Conservation (phyloP, 1,140 invertebrate genomes). For the Diorhabda carinulata region DNA sequence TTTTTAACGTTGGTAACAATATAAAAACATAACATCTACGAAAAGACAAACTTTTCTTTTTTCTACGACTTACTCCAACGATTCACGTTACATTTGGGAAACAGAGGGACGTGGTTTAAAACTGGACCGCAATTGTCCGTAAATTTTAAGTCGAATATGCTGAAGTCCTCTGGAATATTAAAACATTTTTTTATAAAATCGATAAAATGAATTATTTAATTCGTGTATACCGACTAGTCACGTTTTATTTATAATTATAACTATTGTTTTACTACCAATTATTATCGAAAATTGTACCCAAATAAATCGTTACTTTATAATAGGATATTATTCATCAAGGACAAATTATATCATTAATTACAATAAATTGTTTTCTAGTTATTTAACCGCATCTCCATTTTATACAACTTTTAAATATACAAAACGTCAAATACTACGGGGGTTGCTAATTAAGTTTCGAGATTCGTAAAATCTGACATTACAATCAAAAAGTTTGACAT, state of each 20-base stretch:
- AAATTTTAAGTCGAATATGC: slow-evolving; percentile 46
- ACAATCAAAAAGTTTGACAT: too few relatives aligned
- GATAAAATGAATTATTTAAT: neutral
- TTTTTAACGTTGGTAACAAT: too few relatives aligned
- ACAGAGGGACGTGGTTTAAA: slow-evolving; percentile 44
- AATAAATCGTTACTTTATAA: too few relatives aligned
- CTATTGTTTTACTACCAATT: neutral
- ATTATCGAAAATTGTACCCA: neutral
- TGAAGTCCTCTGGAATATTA: slow-evolving; percentile 35
- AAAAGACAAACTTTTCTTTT: neutral
- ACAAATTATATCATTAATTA: too few relatives aligned
- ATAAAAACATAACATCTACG: neutral
- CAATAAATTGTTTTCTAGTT: too few relatives aligned
- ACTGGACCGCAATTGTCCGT: slow-evolving; percentile 36
- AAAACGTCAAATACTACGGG: too few relatives aligned
- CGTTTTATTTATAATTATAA: neutral
- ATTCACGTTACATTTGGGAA: slow-evolving; percentile 40
- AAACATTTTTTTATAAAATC: neutral
- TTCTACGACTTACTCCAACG: slow-evolving; percentile 31
- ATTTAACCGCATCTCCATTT: too few relatives aligned
- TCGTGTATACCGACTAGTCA: neutral
- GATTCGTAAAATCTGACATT: too few relatives aligned
- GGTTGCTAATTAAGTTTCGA: too few relatives aligned
- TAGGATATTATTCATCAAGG: too few relatives aligned
- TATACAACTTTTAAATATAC: too few relatives aligned